Conservation (phyloP, 2,888 invertebrate species). For the Venusia cambrica region DNA sequence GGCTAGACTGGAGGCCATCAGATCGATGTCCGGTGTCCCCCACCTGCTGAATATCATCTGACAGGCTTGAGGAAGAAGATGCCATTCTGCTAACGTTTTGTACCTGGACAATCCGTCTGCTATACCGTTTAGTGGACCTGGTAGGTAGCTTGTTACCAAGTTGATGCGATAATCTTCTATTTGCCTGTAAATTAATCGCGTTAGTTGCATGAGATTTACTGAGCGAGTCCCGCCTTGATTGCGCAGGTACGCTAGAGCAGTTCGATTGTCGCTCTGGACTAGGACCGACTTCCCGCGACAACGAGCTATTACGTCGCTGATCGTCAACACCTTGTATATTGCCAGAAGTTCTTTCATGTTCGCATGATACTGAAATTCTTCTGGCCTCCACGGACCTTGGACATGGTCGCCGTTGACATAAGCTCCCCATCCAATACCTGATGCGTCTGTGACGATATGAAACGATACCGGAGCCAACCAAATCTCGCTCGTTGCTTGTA, state of each 20-base stretch:
- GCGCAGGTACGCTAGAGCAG: slow-evolving; percentile 27
- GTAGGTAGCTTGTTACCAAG: slow-evolving; percentile 1
- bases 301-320: not conserved
- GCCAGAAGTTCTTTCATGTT: slow-evolving; percentile 32
- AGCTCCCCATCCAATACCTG: slow-evolving; percentile 29
- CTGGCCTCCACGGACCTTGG: slow-evolving; percentile 17
- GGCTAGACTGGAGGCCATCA: slow-evolving; percentile 2
- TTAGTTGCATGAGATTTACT: not conserved
- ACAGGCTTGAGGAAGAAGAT: slow-evolving; percentile 1
- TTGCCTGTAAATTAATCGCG: not conserved
- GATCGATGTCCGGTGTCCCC: slow-evolving; percentile 1
- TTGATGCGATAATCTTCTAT: slow-evolving; percentile 1
- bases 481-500: not conserved
- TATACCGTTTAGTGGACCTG: slow-evolving; percentile 4
- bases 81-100: slow-evolving; percentile 4
- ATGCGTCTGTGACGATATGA: slow-evolving; percentile 26
- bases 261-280: slow-evolving; percentile 32
- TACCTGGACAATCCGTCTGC: slow-evolving; percentile 1
- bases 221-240: slow-evolving; percentile 27
- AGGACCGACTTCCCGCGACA: slow-evolving; percentile 10
- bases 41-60: slow-evolving; percentile 2
- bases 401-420: slow-evolving; percentile 15
- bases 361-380: slow-evolving; percentile 27
- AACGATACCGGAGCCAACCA: slow-evolving; percentile 1
- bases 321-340: slow-evolving; percentile 18